phyloP scores from a whole-genome alignment of 2,113 vertebrate species.

The Neolamprologus devosi region DNA sequence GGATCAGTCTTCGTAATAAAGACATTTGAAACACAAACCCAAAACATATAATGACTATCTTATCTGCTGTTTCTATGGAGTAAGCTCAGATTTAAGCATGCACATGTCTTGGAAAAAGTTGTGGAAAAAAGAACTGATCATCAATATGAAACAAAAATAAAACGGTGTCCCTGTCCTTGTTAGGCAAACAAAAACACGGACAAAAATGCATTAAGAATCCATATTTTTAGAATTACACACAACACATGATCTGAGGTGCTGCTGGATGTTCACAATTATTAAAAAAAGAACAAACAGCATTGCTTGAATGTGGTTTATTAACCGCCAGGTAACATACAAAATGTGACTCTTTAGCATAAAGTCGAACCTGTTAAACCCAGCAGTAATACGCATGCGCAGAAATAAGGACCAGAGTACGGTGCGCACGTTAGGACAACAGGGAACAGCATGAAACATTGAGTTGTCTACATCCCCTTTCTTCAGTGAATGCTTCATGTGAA shows the following conservation, averaged over 20 bases:
- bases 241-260: background rate
- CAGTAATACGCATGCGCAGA: background rate
- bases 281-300: background rate
- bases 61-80: background rate
- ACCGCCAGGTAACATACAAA: background rate
- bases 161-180: background rate
- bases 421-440: background rate
- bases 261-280: background rate
- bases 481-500: background rate
- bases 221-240: background rate
- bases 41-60: background rate
- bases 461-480: background rate
- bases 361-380: background rate
- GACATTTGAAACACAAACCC: background rate
- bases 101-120: background rate
- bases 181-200: background rate
- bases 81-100: background rate
- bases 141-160: background rate
- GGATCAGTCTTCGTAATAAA: background rate
- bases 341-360: background rate
- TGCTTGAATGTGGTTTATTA: background rate
- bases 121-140: background rate
- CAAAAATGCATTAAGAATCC: background rate
- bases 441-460: background rate
- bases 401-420: background rate